These are phyloP conservation scores for Charanyca ferruginea DNA, from an alignment of 2,888 invertebrate species.

Conservation along the genomic window DNA sequence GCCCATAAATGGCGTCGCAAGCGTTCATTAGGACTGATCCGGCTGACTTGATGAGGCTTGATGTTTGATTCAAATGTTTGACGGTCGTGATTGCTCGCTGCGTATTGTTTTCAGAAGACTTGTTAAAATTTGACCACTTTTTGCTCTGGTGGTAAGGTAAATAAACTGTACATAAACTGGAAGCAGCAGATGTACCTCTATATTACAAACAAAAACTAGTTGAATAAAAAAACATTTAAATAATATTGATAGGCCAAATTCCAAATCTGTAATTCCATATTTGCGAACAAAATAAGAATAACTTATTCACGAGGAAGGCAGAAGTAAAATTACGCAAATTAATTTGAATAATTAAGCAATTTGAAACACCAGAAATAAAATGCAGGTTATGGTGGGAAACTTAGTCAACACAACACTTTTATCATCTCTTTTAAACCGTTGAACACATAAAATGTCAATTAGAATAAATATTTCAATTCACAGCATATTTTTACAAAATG, in stretches of 20 bases:
- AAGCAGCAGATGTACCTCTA: neutral
- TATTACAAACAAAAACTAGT: no score
- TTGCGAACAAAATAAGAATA: constrained; percentile 6
- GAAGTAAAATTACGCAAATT: neutral
- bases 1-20: constrained; percentile 78
- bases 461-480: constrained; percentile 32
- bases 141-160: neutral
- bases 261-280: constrained; percentile 7
- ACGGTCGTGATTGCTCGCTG: constrained; percentile 43
- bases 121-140: constrained; percentile 14
- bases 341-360: constrained; percentile 46
- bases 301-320: constrained; percentile 20
- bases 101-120: constrained; percentile 39
- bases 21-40: constrained; percentile 76
- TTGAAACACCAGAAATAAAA: constrained; percentile 23
- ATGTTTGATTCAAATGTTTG: constrained; percentile 54
- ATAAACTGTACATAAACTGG: neutral
- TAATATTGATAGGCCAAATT: neutral
- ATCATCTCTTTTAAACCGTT: constrained; percentile 9
- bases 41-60: constrained; percentile 71
- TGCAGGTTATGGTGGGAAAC: constrained; percentile 28
- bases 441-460: constrained; percentile 31
- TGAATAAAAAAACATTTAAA: neutral
- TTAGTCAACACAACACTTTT: neutral
- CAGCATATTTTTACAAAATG: constrained; percentile 46